Evolutionary conservation across 2,113 vertebrate species (phyloP), one percentile per base, ranked within the genome.

Genomic region (Bettongia penicillata): DNA sequence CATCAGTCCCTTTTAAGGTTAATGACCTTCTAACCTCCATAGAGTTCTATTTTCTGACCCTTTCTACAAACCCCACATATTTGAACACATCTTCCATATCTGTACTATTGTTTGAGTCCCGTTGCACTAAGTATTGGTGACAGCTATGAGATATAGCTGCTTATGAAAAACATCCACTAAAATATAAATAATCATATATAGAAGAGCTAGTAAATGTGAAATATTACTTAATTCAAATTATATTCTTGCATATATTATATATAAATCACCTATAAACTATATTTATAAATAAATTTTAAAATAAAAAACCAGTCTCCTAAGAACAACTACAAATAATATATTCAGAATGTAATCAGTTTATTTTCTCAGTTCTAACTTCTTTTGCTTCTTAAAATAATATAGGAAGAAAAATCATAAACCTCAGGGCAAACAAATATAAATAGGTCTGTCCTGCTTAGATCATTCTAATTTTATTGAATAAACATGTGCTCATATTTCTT

Each of bases 401-500:
- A 94, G 55, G 37, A 89, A 91, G 50, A 93, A 57, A 26, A 19
- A 37, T 57, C 48, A 51, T 11, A 89, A 89, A 51, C 68, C 93
- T 96, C 43, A 47, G 53, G 92, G 10, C 48, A 94, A 95, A 95
- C 53, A 97, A 77, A 94, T 96, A 97, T 91, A 97, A 77, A 77
- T 96, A 96, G 96, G 96, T 93, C 5, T 92, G 50, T 77, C 94
- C 91, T 3, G 19, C 53, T 14, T 51, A 8, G 2, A 26, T 93
- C 91, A 94, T 51, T 90, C 95, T 96, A 94, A 92, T 96, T 97
- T 97, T 95, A 51, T 92, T 91, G 28, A 95, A 93, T 49, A 96
- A 95, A 91, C 93, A n/a, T 93, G 24, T 96, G 84, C 97, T 97
- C 11, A 68, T 97, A 92, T 95, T 97, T 98, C 89, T 84, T 84